Conservation (phyloP, 2,888 invertebrate species). For the Hypomecis punctinalis region DNA sequence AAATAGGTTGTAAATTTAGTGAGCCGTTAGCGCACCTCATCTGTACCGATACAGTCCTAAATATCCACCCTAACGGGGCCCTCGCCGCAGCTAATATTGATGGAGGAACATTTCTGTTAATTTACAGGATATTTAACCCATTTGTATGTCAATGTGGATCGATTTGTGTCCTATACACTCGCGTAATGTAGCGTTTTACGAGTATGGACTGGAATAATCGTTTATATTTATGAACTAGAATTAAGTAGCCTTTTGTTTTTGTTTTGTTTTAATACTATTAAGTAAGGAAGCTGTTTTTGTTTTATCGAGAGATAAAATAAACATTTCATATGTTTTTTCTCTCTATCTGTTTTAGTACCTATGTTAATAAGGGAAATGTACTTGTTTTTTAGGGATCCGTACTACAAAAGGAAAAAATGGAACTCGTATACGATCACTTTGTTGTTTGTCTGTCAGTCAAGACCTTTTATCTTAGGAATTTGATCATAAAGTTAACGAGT, state of each 20-base stretch:
- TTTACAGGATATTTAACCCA: constrained; percentile 29
- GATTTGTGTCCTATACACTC: constrained; percentile 16
- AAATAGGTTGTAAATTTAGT: not conserved
- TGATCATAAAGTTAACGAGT: no score
- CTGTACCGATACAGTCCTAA: constrained; percentile 17
- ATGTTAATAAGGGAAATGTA: no score
- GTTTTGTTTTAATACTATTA: not conserved
- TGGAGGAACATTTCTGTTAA: constrained; percentile 19
- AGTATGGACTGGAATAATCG: constrained; percentile 16
- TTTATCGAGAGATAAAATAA: no score
- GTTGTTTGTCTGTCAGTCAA: no score
- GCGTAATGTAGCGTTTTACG: constrained; percentile 15
- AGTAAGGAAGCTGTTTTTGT: not conserved
- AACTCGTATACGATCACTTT: no score
- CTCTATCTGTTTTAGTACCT: no score
- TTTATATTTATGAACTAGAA: constrained; percentile 24
- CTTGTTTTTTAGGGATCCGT: no score
- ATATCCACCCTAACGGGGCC: constrained; percentile 7
- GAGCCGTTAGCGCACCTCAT: constrained; percentile 14
- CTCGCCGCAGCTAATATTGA: constrained; percentile 22
- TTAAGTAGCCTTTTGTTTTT: constrained; percentile 11
- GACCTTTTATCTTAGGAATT: no score
- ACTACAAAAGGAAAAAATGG: no score
- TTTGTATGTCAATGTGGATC: constrained; percentile 24
- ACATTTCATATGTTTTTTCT: no score